Evolutionary conservation across 2,888 invertebrate genomes (phyloP).

Genomic region (Hydraecia micacea): DNA sequence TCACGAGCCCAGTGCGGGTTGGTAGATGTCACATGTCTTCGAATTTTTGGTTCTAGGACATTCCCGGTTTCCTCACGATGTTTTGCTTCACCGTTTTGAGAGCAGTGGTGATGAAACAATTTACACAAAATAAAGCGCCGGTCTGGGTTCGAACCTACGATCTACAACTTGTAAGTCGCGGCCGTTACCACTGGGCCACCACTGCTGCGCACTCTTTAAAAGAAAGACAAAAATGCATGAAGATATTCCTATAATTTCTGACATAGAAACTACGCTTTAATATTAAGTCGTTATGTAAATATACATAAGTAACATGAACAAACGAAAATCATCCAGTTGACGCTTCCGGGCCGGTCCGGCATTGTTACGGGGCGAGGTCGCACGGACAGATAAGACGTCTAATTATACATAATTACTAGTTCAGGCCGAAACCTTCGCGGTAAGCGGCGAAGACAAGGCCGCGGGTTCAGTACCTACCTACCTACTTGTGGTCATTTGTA

Average conservation of each 20-base stretch:
- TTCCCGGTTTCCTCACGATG: too few relatives aligned
- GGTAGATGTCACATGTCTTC: too few relatives aligned
- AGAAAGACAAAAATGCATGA: neutral
- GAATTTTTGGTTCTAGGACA: too few relatives aligned
- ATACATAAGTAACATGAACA: constrained; percentile 22
- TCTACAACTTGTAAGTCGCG: too few relatives aligned
- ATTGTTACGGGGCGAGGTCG: constrained; percentile 73
- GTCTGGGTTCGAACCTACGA: too few relatives aligned
- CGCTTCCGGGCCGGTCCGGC: constrained; percentile 73
- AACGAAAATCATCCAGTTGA: constrained; percentile 58
- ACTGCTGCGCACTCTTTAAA: too few relatives aligned
- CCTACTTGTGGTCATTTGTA: constrained; percentile 48
- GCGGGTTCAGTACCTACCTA: constrained; percentile 34
- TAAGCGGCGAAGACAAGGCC: constrained; percentile 63
- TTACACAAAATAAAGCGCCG: too few relatives aligned
- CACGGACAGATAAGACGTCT: constrained; percentile 67
- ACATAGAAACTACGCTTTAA: neutral
- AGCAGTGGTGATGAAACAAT: too few relatives aligned
- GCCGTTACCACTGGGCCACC: too few relatives aligned
- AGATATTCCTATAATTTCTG: neutral
- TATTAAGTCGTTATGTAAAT: neutral
- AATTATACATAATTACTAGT: constrained; percentile 73
- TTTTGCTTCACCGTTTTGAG: too few relatives aligned
- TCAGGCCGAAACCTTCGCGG: constrained; percentile 61
- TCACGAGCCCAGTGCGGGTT: too few relatives aligned